These are phyloP conservation scores for Chunga burmeisteri DNA, from an alignment of 2,113 vertebrate genomes.

Conservation along the genomic window DNA sequence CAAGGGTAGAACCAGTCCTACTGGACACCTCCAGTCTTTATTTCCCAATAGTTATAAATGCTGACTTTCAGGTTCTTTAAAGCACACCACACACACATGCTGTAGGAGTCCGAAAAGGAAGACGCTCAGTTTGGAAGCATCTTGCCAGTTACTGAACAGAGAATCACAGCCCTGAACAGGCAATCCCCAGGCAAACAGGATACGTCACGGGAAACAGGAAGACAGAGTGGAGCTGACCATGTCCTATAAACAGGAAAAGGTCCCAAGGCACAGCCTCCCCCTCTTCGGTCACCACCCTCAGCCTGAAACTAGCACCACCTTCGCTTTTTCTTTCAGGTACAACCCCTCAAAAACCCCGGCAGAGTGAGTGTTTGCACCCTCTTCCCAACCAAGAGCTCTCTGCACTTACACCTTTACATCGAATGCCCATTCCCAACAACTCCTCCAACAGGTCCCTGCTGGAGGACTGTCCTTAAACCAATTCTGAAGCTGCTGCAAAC, in stretches of 20 bases:
- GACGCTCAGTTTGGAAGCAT: neutral
- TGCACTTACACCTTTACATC: neutral
- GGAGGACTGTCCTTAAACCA: neutral
- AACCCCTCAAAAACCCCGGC: neutral
- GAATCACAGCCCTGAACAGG: neutral
- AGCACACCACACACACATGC: neutral
- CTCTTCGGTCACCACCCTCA: neutral
- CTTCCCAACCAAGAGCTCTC: neutral
- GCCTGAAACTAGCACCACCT: neutral
- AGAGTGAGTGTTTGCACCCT: neutral
- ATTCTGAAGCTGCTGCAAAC: neutral
- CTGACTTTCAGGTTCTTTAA: neutral
- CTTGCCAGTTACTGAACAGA: neutral
- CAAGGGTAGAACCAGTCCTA: neutral
- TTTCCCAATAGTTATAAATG: neutral
- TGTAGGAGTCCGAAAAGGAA: neutral
- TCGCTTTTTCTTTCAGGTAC: neutral
- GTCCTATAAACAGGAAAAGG: constrained; percentile 44
- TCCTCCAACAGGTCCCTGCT: neutral
- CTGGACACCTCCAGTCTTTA: neutral
- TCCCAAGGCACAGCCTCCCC: neutral
- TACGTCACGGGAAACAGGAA: constrained; percentile 47
- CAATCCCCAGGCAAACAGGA: constrained; percentile 64
- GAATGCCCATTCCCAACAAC: neutral
- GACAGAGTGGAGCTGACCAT: neutral